Evolutionary conservation across 1,140 invertebrate species (phyloP), one percentile per base, ranked within the genome.

Genomic region (Nixonia krombeini): DNA sequence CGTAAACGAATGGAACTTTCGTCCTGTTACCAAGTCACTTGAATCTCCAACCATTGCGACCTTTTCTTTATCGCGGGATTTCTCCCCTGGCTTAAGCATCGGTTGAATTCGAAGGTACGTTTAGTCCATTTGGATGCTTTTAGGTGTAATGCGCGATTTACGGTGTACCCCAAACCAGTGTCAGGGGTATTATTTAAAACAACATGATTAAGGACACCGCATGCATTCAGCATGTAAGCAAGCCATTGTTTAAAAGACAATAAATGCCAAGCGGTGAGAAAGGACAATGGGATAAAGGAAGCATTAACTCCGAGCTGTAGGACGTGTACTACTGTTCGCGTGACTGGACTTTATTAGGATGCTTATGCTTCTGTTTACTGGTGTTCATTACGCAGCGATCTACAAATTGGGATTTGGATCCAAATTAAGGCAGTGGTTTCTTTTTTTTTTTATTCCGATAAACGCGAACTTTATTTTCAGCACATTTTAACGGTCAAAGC

Each of bases 161-260:
- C 7, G 8, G 6, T 13, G 8, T 17, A 17, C 15, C 2, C 17
- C 1, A 38, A 38, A 17, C 9, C 35, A 38, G 15, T 38, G 12
- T 9, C 8, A 8, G 15, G 2, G 16, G n/a, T 17, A 10, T 35
- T 35, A 35, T 13, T 38, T 17, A 29, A 41, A 29, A 51, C 25
- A 40, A 40, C n/a, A 13, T 41, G 23, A 51, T 51, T 51, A 51
- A 51, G 13, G 15, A 12, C 7, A 18, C 13, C 4, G 37, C 7
- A 21, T 35, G 16, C 41, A 29, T 51, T 51, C 47, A 12, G 16
- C 25, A 28, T 29, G 28, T 51, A 51, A 51, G 47, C 35, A 15
- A 25, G 26, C 5, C 37, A 41, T 51, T 51, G 47, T 51, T 50
- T 18, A 38, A 51, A 41, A 29, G 37, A 51, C 37, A 51, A 51